Percentiles rank a stretch among this genome's conserved stretches.
Evolutionary conservation across 2,797 vertebrate species (phyloP).

Genomic region (Gallinago solitaria): DNA sequence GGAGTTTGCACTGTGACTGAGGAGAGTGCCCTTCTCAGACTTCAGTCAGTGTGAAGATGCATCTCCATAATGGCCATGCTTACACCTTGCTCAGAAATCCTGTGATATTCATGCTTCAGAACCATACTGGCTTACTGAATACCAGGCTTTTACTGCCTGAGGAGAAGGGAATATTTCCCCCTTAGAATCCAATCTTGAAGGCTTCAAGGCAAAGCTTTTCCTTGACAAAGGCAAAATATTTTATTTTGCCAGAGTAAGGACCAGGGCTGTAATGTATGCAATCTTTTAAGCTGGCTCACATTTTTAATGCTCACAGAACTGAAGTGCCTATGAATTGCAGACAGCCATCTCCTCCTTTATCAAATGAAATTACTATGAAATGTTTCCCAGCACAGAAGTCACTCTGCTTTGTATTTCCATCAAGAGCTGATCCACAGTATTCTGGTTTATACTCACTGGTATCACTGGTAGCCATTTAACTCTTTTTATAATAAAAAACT

Average conservation of each 20-base stretch:
- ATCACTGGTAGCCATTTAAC: neutral
- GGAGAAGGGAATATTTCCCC: neutral
- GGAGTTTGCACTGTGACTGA: neutral
- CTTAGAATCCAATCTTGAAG: neutral
- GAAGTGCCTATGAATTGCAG: constrained; percentile 20
- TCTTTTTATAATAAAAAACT: neutral
- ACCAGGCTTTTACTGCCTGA: neutral
- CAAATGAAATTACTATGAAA: neutral
- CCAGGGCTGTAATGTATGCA: neutral
- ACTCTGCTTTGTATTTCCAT: constrained; percentile 20
- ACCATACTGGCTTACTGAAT: neutral
- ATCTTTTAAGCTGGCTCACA: neutral
- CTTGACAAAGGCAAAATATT: constrained; percentile 21
- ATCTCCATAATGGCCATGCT: neutral
- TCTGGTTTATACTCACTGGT: neutral
- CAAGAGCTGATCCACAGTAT: neutral
- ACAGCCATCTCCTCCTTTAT: neutral
- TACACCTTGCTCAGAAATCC: neutral
- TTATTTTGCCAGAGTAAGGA: neutral
- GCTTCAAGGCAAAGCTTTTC: neutral
- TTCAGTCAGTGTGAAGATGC: neutral
- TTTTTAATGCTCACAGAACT: constrained; percentile 1
- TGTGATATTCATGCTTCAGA: neutral
- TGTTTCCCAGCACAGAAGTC: neutral
- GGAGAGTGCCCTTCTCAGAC: neutral